These are phyloP conservation scores for Hippolais icterina DNA, from an alignment of 2,113 vertebrate genomes.

Conservation along the genomic window DNA sequence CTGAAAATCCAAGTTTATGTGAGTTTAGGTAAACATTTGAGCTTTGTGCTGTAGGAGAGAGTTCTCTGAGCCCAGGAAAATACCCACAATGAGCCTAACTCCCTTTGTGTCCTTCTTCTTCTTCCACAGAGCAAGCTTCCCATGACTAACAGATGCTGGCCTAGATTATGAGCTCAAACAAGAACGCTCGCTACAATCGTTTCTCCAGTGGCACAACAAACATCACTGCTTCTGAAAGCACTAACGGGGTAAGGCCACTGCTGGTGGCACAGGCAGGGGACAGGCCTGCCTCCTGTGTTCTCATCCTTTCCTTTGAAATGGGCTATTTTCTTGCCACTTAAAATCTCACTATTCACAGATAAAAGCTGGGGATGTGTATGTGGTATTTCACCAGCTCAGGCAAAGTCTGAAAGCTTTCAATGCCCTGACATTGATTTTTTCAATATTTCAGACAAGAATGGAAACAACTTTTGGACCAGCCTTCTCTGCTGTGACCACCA, in stretches of 20 bases:
- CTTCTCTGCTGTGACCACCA: constrained; percentile 87
- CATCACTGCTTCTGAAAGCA: constrained; percentile 70
- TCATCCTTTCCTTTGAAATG: not conserved
- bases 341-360: not conserved
- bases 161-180: constrained; percentile 85
- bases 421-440: not conserved
- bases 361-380: not conserved
- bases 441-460: constrained; percentile 85
- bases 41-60: not conserved
- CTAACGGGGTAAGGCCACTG: constrained; percentile 74
- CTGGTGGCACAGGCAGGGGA: not conserved
- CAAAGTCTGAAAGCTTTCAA: not conserved
- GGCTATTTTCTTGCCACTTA: not conserved
- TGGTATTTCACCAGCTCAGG: not conserved
- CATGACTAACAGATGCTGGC: constrained; percentile 52
- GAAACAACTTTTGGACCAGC: constrained; percentile 91
- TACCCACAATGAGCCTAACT: not conserved
- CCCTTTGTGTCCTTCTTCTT: not conserved
- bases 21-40: not conserved
- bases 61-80: not conserved
- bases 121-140: constrained; percentile 61
- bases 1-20: not conserved
- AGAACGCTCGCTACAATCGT: constrained; percentile 75
- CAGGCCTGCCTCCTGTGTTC: not conserved
- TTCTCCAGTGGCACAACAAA: constrained; percentile 75